These are phyloP conservation scores for Lytechinus variegatus DNA, from an alignment of 35 echinoderm and acorn worm genomes.

Conservation along the genomic window DNA sequence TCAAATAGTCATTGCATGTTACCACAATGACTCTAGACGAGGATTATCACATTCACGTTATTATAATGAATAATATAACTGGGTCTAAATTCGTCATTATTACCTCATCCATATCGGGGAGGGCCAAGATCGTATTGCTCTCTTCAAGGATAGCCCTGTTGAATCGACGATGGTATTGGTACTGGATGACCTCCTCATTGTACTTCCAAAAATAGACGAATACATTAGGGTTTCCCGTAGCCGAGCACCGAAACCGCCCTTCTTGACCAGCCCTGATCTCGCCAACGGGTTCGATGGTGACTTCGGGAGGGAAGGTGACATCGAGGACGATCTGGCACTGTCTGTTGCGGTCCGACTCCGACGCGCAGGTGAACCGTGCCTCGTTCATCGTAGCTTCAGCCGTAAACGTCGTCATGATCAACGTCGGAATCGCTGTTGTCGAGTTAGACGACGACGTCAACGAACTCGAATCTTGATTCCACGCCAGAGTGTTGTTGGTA, in stretches of 20 bases:
- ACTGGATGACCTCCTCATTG: conserved; percentile 4
- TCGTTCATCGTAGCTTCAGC: conserved; percentile 14
- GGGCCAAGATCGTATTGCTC: background rate
- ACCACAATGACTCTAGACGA: no score
- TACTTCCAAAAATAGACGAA: conserved; percentile 38
- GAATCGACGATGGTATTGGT: conserved; percentile 25
- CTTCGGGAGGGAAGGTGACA: background rate
- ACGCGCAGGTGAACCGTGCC: background rate
- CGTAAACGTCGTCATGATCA: background rate
- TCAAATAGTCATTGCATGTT: no score
- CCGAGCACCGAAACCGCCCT: conserved; percentile 4
- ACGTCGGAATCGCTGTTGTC: background rate
- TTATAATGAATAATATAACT: no score
- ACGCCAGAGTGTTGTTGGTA: background rate
- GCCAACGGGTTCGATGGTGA: conserved; percentile 27
- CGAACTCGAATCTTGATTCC: background rate
- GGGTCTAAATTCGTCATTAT: background rate
- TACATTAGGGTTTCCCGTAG: conserved; percentile 30
- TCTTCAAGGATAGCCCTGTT: conserved; percentile 23
- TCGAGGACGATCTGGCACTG: background rate
- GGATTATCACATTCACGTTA: no score
- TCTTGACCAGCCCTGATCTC: conserved; percentile 24
- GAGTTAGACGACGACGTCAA: background rate
- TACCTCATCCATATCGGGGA: conserved; percentile 35
- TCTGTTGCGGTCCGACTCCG: background rate